Evolutionary conservation across 2,888 invertebrate species (phyloP), one percentile per base, ranked within the genome.

Genomic region (Eupithecia dodoneata): DNA sequence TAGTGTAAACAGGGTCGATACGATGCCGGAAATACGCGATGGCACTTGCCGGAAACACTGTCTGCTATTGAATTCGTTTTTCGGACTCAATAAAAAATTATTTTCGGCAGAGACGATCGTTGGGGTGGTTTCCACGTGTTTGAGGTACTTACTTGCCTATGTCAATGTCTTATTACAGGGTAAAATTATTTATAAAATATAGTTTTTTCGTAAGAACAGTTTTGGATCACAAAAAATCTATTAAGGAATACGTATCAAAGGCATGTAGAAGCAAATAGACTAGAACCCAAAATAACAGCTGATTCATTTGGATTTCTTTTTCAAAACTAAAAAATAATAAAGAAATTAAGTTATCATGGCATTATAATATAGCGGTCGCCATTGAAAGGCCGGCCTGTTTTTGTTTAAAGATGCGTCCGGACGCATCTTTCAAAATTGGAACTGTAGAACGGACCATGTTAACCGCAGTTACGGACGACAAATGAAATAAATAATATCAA

Each of bases 11-110:
- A 85, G 88, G 90, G 91, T 92, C 92, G 67, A 66, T 66, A 66
- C 45, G 91, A 92, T 91, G 83, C 88, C 89, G 91, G 92, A 92
- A 91, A 59, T 59, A 42, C 49, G 65, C 52, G 73, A 85, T 86
- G 83, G 84, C 85, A 83, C 87, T 84, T 84, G 85, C 86, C 86
- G 91, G 91, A 91, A 90, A 87, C 85, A 83, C 81, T 83, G 81
- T 83, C 83, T 82, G 83, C 85, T 84, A 86, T 80, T 82, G 82
- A 83, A 85, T 87, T 85, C 73, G 84, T 89, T 88, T 87, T 49
- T 73, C 13, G 47, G 72, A 47, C 69, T 30, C 45, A 67, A 67
- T 67, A 67, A n/a, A 18, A 67, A 45, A 69, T 47, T 47, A 69
- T 15, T 13, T 66, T 67, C n/a, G 41, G n/a, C n/a, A 15, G 67